Evolutionary conservation across 2,113 vertebrate species (phyloP).

Genomic region (Sprattus sprattus): DNA sequence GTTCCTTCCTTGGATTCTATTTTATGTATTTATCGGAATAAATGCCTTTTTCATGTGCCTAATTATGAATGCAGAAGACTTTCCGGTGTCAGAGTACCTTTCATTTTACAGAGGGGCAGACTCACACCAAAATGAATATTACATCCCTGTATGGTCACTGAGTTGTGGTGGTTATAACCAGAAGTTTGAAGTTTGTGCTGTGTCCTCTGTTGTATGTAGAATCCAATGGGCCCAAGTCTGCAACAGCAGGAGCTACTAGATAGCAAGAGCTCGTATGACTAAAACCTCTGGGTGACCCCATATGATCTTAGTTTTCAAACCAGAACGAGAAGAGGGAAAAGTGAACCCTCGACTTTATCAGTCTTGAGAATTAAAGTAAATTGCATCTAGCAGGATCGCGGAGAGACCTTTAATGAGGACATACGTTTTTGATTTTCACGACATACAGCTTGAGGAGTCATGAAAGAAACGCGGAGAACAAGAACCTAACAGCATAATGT

Average conservation of each 20-base stretch:
- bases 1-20: neutral
- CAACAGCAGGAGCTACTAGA: neutral
- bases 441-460: constrained; percentile 43
- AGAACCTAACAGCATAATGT: constrained; percentile 29
- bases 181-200: neutral
- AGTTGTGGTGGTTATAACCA: no score
- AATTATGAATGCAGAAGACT: neutral
- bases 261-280: constrained; percentile 40
- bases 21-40: neutral
- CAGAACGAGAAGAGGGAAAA: constrained; percentile 56
- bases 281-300: constrained; percentile 68
- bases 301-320: constrained; percentile 69
- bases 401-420: constrained; percentile 57
- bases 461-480: constrained; percentile 35
- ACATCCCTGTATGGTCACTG: neutral
- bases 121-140: neutral
- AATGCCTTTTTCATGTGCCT: neutral
- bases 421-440: constrained; percentile 69
- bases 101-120: neutral
- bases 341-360: constrained; percentile 62
- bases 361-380: constrained; percentile 65
- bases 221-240: neutral
- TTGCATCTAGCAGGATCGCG: constrained; percentile 57
- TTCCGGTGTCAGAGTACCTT: neutral
- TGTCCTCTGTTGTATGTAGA: neutral